Conservation (phyloP, 1,140 invertebrate species). For the Paralvinella palmiformis region DNA sequence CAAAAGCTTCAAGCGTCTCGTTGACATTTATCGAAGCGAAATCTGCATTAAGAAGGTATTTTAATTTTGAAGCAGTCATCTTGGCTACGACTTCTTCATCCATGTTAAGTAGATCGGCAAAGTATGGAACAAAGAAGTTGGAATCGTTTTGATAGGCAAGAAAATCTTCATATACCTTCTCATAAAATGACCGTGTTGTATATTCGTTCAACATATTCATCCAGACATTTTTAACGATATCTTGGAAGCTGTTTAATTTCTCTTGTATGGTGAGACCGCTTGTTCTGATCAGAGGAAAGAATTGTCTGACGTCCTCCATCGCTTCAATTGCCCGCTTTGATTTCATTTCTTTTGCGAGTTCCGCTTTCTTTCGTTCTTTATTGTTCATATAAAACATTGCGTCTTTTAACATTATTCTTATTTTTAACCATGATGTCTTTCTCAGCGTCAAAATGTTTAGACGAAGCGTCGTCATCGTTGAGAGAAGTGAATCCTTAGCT, state of each 20-base stretch:
- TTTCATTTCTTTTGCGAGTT: not conserved
- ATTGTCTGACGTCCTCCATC: not conserved
- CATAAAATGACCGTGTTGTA: not conserved
- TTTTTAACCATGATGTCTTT: not conserved
- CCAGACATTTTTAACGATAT: not conserved
- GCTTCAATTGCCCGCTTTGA: not conserved
- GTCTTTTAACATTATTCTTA: not conserved
- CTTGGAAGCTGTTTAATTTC: not conserved
- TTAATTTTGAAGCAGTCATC: too few relatives aligned
- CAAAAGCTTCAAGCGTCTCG: too few relatives aligned
- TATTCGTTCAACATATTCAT: not conserved
- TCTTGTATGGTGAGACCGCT: not conserved
- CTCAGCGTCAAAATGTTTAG: too few relatives aligned
- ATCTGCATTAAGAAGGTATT: too few relatives aligned
- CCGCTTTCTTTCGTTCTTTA: not conserved
- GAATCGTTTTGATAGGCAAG: too few relatives aligned
- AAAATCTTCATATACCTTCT: not conserved
- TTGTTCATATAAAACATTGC: not conserved
- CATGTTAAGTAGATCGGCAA: too few relatives aligned
- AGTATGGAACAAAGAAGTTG: too few relatives aligned
- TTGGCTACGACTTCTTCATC: too few relatives aligned
- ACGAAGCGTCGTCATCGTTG: too few relatives aligned
- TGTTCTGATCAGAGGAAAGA: not conserved
- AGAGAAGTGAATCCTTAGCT: too few relatives aligned
- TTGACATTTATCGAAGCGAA: too few relatives aligned